Base-by-base conservation (phyloP, 2,888 invertebrate genomes). In the Hartigia nigra region DNA sequence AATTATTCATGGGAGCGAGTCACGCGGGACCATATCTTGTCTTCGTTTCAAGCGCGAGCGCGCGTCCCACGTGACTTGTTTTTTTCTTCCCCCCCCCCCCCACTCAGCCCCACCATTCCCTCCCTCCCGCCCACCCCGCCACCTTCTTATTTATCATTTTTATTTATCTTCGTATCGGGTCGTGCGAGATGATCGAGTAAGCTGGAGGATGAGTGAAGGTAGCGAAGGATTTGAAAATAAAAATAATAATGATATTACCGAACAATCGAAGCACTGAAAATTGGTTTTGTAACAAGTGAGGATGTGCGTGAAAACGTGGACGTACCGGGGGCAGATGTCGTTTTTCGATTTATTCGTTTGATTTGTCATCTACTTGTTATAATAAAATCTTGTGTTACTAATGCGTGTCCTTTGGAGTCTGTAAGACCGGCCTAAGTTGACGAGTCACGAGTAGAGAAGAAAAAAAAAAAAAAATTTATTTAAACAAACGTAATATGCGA, bases 381-480 rank as follows among this genome's bases (percentile, higher is more conserved):
- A 80, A 80, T 74, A 80, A 80, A 80, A 31, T 76, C 76, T 77
- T 76, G 80, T 78, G 76, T 80, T 82, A 88, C 85, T 87, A 86
- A 87, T 84, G 83, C 82, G 83, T 86, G 83, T 85, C 85, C 78
- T 69, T 79, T 81, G 82, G 78, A 83, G 78, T 82, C 80, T 82
- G 2, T 55, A 79, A 80, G 80, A 85, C 84, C 85, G 84, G 84
- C 84, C 85, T 85, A 87, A 32, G 23, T 5, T 55, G 14, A 2
- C 14, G 9, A 23, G 23, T 23, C 9, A 23, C 23, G 55, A 55
- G 55, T 55, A 37, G 1, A 12, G 14, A 0, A 9, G 14, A 5
- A 14, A 39, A 23, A 5, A 39, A 5, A 37, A 37, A 37, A 36
- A 37, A 37, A 37, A 23, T n/a, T n/a, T n/a, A n/a, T n/a, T n/a